A percentile compares a stretch with the other conserved stretches of the same genome.
phyloP scores from a whole-genome alignment of 1,140 invertebrate genomes.

The Bombus superbus region DNA sequence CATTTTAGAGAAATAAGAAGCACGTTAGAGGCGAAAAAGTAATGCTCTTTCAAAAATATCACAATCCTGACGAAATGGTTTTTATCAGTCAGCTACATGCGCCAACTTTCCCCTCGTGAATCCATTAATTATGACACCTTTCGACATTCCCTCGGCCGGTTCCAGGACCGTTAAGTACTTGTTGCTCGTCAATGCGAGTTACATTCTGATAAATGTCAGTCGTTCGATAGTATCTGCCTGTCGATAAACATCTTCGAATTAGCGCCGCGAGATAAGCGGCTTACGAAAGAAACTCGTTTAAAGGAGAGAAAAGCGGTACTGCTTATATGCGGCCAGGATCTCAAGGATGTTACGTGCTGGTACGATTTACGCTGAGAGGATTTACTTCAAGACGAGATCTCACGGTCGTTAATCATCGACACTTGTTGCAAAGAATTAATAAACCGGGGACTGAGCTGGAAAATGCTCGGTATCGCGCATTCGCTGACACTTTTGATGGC shows the following conservation, averaged over 20 bases:
- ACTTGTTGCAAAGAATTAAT: constrained; percentile 12
- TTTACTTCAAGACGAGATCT: neutral
- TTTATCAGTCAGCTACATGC: too few species aligned
- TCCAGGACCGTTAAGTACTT: neutral
- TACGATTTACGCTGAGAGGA: neutral
- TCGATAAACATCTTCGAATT: constrained; percentile 62
- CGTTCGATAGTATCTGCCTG: constrained; percentile 48
- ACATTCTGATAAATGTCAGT: constrained; percentile 59
- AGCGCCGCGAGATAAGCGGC: constrained; percentile 37
- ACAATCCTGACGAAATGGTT: neutral
- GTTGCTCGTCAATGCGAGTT: constrained; percentile 34
- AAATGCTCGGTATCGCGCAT: too few species aligned
- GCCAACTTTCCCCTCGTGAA: constrained; percentile 19
- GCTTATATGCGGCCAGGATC: constrained; percentile 30
- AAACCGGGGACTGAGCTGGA: neutral
- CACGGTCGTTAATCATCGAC: constrained; percentile 17
- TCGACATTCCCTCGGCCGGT: constrained; percentile 47
- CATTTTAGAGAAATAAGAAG: too few species aligned
- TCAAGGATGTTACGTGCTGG: constrained; percentile 12
- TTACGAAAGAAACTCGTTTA: constrained; percentile 45
- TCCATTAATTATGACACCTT: constrained; percentile 61
- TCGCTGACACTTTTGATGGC: neutral
- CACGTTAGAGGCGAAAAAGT: too few species aligned
- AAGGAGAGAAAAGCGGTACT: constrained; percentile 24
- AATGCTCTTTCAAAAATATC: neutral